Evolutionary conservation across 2,113 vertebrate genomes (phyloP).

Genomic region (Melanerpes aurifrons): DNA sequence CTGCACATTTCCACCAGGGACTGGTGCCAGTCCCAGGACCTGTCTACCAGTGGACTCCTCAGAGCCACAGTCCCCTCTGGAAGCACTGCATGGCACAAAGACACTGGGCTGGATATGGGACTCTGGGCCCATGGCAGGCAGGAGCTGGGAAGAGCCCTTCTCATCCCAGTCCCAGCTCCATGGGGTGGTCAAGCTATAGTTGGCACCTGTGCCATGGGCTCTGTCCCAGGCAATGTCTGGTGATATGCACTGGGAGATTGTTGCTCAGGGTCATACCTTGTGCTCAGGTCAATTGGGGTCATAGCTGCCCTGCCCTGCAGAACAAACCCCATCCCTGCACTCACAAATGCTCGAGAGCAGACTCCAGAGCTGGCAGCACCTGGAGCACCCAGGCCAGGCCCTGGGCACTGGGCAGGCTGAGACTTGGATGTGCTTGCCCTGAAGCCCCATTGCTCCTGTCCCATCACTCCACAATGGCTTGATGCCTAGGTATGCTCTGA

Average conservation of each 20-base stretch:
- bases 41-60: not conserved
- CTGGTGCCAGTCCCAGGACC: not conserved
- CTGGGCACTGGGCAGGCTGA: not conserved
- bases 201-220: not conserved
- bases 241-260: not conserved
- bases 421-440: not conserved
- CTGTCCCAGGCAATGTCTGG: not conserved
- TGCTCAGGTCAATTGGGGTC: not conserved
- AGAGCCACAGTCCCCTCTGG: accelerated
- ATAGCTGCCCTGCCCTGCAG: accelerated
- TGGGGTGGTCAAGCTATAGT: not conserved
- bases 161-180: accelerated
- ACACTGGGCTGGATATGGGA: accelerated
- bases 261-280: not conserved
- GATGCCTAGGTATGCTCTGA: not conserved
- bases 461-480: too few species aligned
- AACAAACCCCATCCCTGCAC: not conserved
- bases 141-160: too few species aligned
- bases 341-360: not conserved
- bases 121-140: not conserved
- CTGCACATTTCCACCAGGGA: not conserved
- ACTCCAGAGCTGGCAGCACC: too few species aligned
- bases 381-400: not conserved
- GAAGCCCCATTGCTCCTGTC: too few species aligned
- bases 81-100: not conserved